A percentile compares a stretch with the other conserved stretches of the same genome.
phyloP scores from a whole-genome alignment of 2,113 vertebrate species.

The Fregata magnificens region DNA sequence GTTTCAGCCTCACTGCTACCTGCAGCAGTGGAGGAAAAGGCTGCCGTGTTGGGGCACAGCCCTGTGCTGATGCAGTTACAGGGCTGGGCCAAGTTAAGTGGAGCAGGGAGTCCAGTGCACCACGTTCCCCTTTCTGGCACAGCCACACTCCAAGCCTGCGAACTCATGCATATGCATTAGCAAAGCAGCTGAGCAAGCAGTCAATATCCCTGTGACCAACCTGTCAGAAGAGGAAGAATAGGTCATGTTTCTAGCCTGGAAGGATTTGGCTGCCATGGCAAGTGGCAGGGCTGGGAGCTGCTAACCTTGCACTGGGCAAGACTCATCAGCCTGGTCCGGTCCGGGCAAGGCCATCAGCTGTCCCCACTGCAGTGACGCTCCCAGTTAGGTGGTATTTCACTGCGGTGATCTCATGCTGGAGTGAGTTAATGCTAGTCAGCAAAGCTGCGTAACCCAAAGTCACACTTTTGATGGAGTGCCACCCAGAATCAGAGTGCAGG shows the following conservation, averaged over 20 bases:
- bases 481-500: not conserved
- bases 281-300: not conserved
- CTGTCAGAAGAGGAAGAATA: not conserved
- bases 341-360: not conserved
- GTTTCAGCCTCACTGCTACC: not conserved
- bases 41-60: not conserved
- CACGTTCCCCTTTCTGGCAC: not conserved
- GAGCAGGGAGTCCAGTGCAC: not conserved
- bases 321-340: no score
- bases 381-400: fast-evolving
- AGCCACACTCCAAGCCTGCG: not conserved
- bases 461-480: not conserved
- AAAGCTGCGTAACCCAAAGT: not conserved
- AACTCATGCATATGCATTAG: not conserved
- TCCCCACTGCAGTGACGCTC: not conserved
- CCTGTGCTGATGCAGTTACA: not conserved
- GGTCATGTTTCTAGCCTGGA: not conserved
- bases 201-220: not conserved
- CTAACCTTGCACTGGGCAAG: not conserved
- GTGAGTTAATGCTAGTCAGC: not conserved
- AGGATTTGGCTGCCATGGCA: not conserved
- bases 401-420: not conserved
- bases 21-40: not conserved
- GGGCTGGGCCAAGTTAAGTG: not conserved
- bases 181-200: not conserved